Evolutionary conservation across 1,140 invertebrate genomes (phyloP).

Genomic region (Augochlora pura): DNA sequence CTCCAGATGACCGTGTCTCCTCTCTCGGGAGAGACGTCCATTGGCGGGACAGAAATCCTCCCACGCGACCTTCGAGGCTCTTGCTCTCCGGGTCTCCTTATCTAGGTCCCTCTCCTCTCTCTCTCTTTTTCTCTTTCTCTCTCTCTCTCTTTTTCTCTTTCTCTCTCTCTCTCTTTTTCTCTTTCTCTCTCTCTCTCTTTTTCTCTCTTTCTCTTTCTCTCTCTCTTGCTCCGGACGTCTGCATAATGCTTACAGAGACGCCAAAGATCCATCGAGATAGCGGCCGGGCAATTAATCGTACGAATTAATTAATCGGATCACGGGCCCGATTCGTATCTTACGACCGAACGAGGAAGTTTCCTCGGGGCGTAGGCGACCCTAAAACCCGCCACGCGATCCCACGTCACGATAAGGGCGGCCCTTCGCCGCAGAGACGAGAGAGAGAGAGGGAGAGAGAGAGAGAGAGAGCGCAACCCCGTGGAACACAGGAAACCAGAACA

Average conservation of each 20-base stretch:
- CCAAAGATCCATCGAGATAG: constrained; percentile 60
- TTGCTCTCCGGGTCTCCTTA: not conserved
- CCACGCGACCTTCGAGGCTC: constrained; percentile 38
- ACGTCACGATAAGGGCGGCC: constrained; percentile 54
- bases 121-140: no score
- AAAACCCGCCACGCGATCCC: constrained; percentile 51
- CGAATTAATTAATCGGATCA: constrained; percentile 67
- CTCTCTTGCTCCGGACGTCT: constrained; percentile 2
- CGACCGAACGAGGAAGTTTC: constrained; percentile 52
- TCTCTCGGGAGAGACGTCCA: constrained; percentile 1
- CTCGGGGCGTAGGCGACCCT: constrained; percentile 58
- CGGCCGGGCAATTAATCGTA: constrained; percentile 63
- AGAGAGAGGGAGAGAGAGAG: no score
- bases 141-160: no score
- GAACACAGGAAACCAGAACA: constrained; percentile 55
- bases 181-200: no score
- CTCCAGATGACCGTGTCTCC: constrained; percentile 48
- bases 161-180: no score
- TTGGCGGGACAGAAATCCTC: constrained; percentile 20
- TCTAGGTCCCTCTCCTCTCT: not conserved
- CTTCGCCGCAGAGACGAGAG: no score
- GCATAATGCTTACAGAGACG: constrained; percentile 34
- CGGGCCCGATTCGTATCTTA: constrained; percentile 42
- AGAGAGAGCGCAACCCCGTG: constrained; percentile 40
- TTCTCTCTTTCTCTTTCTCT: no score